A percentile compares a stretch with the other conserved stretches of the same genome.
Evolutionary conservation across 1,140 invertebrate genomes (phyloP).

Genomic region (Sycobia sp.): DNA sequence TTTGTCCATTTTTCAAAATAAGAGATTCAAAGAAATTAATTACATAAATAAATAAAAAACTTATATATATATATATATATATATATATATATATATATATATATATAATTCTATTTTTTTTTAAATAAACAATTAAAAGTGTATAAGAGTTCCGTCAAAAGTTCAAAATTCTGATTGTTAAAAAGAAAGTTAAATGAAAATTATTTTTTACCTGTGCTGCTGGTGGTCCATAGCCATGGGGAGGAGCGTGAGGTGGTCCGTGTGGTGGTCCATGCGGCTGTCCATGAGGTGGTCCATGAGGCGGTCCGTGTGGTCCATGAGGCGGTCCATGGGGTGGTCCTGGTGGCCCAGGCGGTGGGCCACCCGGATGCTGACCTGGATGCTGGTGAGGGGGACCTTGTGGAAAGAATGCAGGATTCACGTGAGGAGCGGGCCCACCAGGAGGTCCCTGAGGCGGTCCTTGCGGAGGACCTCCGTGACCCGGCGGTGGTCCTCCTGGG

Average conservation of each 20-base stretch:
- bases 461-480: slow-evolving; percentile 65
- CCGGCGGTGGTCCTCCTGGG: slow-evolving; percentile 68
- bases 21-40: too few species aligned
- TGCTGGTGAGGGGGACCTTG: slow-evolving; percentile 71
- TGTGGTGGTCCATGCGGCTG: slow-evolving; percentile 68
- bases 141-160: too few species aligned
- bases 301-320: slow-evolving; percentile 66
- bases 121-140: too few species aligned
- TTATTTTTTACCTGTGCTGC: slow-evolving; percentile 48
- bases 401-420: slow-evolving; percentile 95
- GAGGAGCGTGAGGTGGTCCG: slow-evolving; percentile 63
- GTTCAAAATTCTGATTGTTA: too few species aligned
- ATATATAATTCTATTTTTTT: too few species aligned
- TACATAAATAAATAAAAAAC: too few species aligned
- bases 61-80: too few species aligned
- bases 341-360: slow-evolving; percentile 65
- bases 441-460: slow-evolving; percentile 65
- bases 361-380: slow-evolving; percentile 66
- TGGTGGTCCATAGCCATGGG: slow-evolving; percentile 68
- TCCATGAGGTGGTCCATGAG: slow-evolving; percentile 67
- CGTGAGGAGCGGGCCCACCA: slow-evolving; percentile 86
- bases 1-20: too few species aligned
- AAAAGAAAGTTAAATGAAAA: neutral
- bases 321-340: slow-evolving; percentile 67
- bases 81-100: too few species aligned